Evolutionary conservation across 2,113 vertebrate genomes (phyloP), one percentile per base, ranked within the genome.

Genomic region (Ibidorhyncha struthersii): DNA sequence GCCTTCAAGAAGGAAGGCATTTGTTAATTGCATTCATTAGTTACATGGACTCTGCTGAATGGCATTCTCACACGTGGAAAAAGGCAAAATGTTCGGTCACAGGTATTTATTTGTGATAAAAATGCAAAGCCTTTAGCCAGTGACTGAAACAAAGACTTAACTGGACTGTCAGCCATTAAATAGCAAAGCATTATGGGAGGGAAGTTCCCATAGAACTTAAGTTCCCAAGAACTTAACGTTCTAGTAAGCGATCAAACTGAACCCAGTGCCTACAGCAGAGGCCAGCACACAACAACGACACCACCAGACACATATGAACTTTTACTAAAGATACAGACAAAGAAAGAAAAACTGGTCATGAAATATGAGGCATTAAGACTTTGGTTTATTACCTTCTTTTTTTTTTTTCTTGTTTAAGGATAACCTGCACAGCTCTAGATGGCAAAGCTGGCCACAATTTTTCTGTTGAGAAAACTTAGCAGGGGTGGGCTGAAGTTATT

Each of bases 281-380:
- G 19, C 20, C 52, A 85, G 45, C 41, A 49, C 41, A 40, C 9
- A 52, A 19, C 22, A 53, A 59, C 84, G 85, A 67, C 14, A 47
- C 20, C 1, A 0, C 52, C 49, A 22, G 86, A 66, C 7, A 17
- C 2, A 0, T 11, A 21, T 0, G 7, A 45, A 3, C n/a, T 56
- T 89, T 38, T 49, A 53, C 26, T 73, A 52, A 71, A 56, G n/a
- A 56, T 65, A 50, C 16, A 67, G 30, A 49, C 22, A 78, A 73
- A 79, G 21, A 56, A 88, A 71, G n/a, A 52, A 38, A 71, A 89
- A 12, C 3, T 7, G 14, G 18, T 36, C 5, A 47, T 14, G 1
- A 70, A 61, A 58, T 56, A 30, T 0, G 0, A 70, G 29, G 8
- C 9, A 12, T 56, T 67, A 80, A 67, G 15, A 29, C 32, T 58